Percentiles rank a stretch among this genome's conserved stretches.
Evolutionary conservation across 2,797 vertebrate genomes (phyloP).

Genomic region (Sitta carolinensis): DNA sequence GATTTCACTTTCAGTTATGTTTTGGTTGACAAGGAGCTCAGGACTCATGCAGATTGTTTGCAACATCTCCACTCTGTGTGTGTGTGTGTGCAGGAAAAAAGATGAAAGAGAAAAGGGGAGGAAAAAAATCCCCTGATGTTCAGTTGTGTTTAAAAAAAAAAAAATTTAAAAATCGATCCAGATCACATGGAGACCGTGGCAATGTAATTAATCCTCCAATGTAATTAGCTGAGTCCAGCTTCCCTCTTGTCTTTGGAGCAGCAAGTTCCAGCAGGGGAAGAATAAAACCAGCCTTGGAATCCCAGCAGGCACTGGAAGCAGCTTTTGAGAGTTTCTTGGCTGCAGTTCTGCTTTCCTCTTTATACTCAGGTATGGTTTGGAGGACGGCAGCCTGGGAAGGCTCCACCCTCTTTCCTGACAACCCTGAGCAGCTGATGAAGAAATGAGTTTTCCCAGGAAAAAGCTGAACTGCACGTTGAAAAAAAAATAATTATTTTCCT

Average conservation of each 20-base stretch:
- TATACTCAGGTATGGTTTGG: neutral
- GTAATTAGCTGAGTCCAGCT: neutral
- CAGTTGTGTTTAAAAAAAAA: neutral
- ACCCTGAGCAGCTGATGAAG: neutral
- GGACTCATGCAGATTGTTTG: neutral
- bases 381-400: constrained; percentile 23
- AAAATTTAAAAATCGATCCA: neutral
- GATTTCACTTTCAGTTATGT: neutral
- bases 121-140: neutral
- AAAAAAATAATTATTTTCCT: neutral
- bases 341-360: neutral
- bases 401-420: constrained; percentile 53
- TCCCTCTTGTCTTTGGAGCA: neutral
- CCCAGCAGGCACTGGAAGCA: neutral
- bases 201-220: neutral
- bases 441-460: constrained; percentile 54
- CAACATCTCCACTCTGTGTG: neutral
- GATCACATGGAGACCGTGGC: neutral
- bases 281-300: neutral
- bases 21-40: neutral
- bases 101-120: neutral
- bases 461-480: neutral
- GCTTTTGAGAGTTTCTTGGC: constrained; percentile 29
- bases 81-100: neutral
- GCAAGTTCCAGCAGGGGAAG: neutral